Percentiles rank a stretch among this genome's conserved stretches.
phyloP scores from a whole-genome alignment of 2,888 invertebrate species.

The Blastobasis lacticolella region DNA sequence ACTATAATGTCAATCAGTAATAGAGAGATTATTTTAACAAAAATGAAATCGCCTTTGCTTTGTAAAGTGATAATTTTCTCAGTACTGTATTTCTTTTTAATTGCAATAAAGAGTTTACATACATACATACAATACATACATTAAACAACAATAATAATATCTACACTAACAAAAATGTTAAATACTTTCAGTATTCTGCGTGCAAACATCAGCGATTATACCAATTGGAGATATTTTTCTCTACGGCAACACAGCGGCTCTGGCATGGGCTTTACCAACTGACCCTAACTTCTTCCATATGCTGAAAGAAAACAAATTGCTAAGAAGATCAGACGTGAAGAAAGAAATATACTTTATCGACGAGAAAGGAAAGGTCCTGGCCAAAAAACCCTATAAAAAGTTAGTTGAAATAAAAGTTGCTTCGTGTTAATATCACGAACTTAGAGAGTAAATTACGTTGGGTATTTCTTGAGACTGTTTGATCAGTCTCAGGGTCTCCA shows the following conservation, averaged over 20 bases:
- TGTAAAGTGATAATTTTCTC: too few species aligned
- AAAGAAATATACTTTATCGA: constrained; percentile 46
- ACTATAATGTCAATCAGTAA: too few species aligned
- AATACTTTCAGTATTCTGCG: constrained; percentile 72
- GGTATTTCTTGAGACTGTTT: too few species aligned
- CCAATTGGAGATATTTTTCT: constrained; percentile 77
- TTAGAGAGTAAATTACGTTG: too few species aligned
- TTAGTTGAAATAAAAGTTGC: constrained; percentile 14
- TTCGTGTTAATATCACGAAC: too few species aligned
- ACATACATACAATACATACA: too few species aligned
- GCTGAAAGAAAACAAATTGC: constrained; percentile 27
- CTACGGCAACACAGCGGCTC: constrained; percentile 80
- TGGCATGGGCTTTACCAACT: constrained; percentile 83
- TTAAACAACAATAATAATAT: background rate
- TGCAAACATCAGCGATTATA: constrained; percentile 74
- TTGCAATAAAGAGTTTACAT: too few species aligned
- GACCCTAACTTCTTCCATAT: constrained; percentile 53
- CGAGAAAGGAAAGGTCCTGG: constrained; percentile 40
- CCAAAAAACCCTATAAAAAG: constrained; percentile 49
- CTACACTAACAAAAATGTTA: background rate
- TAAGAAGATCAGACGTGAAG: constrained; percentile 33
- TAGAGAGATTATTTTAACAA: too few species aligned
- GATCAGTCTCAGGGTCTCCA: too few species aligned
- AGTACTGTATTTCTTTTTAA: too few species aligned
- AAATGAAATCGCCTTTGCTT: too few species aligned